These are phyloP conservation scores for Apamea anceps DNA, from an alignment of 2,888 invertebrate species.

Conservation along the genomic window DNA sequence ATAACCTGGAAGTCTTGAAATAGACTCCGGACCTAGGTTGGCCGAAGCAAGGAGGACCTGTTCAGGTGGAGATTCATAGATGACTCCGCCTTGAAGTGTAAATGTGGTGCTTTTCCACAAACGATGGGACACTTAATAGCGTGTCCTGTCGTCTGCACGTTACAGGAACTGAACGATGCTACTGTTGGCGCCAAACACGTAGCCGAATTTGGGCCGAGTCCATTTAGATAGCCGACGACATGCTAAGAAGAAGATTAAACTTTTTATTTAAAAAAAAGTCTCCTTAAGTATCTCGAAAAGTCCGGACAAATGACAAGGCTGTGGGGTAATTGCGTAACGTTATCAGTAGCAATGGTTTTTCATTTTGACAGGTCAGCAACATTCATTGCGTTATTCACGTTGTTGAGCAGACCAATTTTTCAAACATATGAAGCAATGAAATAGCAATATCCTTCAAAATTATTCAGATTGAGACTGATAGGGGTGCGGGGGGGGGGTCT, in stretches of 20 bases:
- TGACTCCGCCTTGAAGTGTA: background rate
- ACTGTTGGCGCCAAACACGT: background rate
- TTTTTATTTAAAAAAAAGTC: background rate
- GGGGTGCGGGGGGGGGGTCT: background rate
- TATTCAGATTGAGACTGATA: too few species aligned
- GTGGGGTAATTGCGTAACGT: too few species aligned
- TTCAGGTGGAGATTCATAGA: background rate
- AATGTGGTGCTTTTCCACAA: background rate
- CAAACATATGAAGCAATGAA: too few species aligned
- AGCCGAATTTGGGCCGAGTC: background rate
- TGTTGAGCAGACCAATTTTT: too few species aligned
- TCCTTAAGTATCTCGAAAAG: background rate
- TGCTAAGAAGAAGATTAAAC: background rate
- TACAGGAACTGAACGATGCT: background rate
- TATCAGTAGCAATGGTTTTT: too few species aligned
- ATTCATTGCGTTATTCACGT: too few species aligned
- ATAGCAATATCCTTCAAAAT: too few species aligned
- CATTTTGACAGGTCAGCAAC: too few species aligned
- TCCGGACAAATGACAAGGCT: background rate
- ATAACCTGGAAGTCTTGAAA: background rate
- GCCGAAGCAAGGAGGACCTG: background rate
- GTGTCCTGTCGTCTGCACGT: background rate
- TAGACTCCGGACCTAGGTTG: background rate
- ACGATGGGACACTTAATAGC: background rate
- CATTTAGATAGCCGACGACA: background rate